Evolutionary conservation across 2,888 invertebrate species (phyloP), one percentile per base, ranked within the genome.

Genomic region (Deilephila elpenor): DNA sequence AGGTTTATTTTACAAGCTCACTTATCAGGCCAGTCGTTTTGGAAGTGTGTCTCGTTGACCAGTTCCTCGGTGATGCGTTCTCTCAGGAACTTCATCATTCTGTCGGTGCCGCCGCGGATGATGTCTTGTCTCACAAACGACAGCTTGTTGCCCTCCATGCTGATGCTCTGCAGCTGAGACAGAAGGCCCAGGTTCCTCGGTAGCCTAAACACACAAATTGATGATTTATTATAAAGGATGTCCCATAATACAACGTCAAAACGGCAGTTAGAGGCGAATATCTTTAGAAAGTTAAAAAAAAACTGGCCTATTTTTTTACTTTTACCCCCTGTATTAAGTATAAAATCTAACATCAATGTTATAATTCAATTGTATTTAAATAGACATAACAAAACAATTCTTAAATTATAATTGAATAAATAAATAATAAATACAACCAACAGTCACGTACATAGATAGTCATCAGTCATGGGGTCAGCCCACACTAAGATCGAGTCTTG

Each of bases 101-200:
- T 93, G 60, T 96, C 95, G 0, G 98, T 98, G n/a, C 98, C 98
- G 75, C 97, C 96, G 85, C 97, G 96, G 72, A 98, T 95, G 74
- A 99, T 96, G 88, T 98, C 98, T 75, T 97, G 96, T 56, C 98
- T 94, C 44, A 99, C 96, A 72, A 96, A 96, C 82, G 97, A 96
- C 79, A 98, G 93, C 82, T 97, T 97, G 92, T 99, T 99, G 6
- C 98, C 98, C 79, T 98, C 98, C 83, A 98, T 95, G 77, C 96
- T 96, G 71, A 99, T 95, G 79, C 97, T 97, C 83, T 98, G 97
- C 74, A 99, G 92, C 86, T 98, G 97, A 0, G 97, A 96, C 81
- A 99, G 94, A 1, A 95, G 82, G 0, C 95, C 95, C 2, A 95
- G 83, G 79, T 95, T 95, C 64, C 85, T 87, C 3, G 95, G 95